Evolutionary conservation across 2,888 invertebrate genomes (phyloP).

Genomic region (Epiblema foenella): DNA sequence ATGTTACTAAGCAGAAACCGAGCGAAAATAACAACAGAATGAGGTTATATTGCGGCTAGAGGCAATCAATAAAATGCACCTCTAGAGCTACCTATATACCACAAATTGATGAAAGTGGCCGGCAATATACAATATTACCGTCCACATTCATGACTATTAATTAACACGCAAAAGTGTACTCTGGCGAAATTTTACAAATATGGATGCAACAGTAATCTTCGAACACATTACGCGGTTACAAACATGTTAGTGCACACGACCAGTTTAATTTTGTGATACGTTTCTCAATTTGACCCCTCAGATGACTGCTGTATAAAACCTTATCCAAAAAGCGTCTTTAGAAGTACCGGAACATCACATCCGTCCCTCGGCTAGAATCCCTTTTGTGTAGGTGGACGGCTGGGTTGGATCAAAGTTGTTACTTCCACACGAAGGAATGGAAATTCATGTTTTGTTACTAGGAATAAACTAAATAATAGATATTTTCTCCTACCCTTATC

Average conservation of each 20-base stretch:
- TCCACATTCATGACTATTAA: no score
- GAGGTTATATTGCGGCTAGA: no score
- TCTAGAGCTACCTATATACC: neutral
- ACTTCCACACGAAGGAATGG: slow-evolving; percentile 1
- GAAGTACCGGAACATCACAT: slow-evolving; percentile 6
- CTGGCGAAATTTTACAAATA: neutral
- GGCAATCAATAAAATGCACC: neutral
- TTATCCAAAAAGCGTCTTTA: neutral
- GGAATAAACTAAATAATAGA: neutral
- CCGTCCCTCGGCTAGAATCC: neutral
- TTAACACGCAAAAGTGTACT: neutral
- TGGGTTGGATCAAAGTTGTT: neutral
- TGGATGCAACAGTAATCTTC: neutral
- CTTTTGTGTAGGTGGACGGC: slow-evolving; percentile 21
- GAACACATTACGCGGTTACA: neutral
- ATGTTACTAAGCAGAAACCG: no score
- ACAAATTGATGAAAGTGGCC: neutral
- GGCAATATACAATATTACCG: no score
- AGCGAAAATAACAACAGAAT: no score
- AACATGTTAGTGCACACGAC: neutral
- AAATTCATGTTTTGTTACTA: slow-evolving; percentile 21
- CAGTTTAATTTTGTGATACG: neutral
- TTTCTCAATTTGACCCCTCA: neutral
- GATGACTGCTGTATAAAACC: neutral
- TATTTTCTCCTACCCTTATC: neutral